Base-by-base conservation (phyloP, 2,888 invertebrate genomes). In the Melieria omissa region DNA sequence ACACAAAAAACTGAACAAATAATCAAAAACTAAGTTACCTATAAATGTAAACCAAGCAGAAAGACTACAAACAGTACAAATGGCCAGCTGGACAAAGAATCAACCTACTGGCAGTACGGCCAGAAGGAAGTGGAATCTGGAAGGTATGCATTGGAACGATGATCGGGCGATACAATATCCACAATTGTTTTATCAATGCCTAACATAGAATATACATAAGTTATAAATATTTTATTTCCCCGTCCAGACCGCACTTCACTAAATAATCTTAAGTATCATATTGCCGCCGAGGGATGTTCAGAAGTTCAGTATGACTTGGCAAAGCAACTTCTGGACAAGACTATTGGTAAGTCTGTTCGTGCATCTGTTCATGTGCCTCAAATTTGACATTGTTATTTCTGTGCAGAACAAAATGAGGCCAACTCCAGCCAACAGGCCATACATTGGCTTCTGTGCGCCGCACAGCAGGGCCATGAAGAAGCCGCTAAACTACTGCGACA, bases 371-470 rank as follows among this genome's bases (percentile, higher is more conserved):
- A 5, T 44, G 5, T 41, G 8, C 60, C 0, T 52, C 7, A 52
- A 5, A 58, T 65, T 61, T 2, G 44, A 46, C 52, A 64, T 8
- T 65, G 3, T n/a, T 47, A n/a, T 10, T 29, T 41, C 8, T 9
- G 5, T 8, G 6, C 57, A 86, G 86, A 85, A 60, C 78, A 82
- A 61, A 82, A 82, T 73, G 77, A 82, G 67, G 76, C 80, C 29
- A 75, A 82, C 12, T 78, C 83, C 5, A 93, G 93, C 74, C 91
- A 92, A 77, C 90, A 94, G 77, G 97, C 96, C 0, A 91, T 97
- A 65, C 93, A 95, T 81, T 97, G 97, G 97, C 87, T 97, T 63
- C 92, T 96, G n/a, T 93, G 94, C 87, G 96, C 97, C 3, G 96
- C 97, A 0, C 94, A 95, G 81, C 96, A 97, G 86, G 97, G 97